A percentile compares a stretch with the other conserved stretches of the same genome.
phyloP scores from a whole-genome alignment of 2,888 invertebrate genomes.

The Spicauda simplicius region DNA sequence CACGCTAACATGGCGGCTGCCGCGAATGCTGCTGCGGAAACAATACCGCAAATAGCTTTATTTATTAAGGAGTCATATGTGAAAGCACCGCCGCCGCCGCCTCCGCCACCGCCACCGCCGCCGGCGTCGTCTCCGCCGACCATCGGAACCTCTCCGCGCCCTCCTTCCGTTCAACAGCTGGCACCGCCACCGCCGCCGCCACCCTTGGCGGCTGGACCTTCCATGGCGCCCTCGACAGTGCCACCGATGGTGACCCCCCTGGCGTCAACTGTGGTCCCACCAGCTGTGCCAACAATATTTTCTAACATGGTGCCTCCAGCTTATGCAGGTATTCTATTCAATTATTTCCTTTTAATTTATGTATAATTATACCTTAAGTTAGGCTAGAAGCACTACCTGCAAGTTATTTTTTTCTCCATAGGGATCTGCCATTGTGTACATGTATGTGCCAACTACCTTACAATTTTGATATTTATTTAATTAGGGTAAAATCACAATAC shows the following conservation, averaged over 20 bases:
- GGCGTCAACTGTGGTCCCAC: not conserved
- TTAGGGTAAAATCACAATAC: too few species aligned
- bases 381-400: too few species aligned
- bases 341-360: too few species aligned
- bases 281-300: not conserved
- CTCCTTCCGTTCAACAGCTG: slow-evolving; percentile 47
- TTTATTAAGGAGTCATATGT: slow-evolving; percentile 47
- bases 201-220: not conserved
- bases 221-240: not conserved
- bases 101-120: slow-evolving; percentile 47
- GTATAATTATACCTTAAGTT: too few species aligned
- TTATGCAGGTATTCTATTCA: not conserved
- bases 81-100: slow-evolving; percentile 50
- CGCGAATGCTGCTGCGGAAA: slow-evolving; percentile 42
- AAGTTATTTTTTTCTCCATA: too few species aligned
- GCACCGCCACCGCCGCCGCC: slow-evolving; percentile 43
- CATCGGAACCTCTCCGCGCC: slow-evolving; percentile 43
- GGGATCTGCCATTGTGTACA: too few species aligned
- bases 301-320: not conserved
- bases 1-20: slow-evolving; percentile 56
- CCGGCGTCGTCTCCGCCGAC: slow-evolving; percentile 43
- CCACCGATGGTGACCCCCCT: not conserved
- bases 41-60: slow-evolving; percentile 50
- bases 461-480: too few species aligned
- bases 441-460: too few species aligned